Evolutionary conservation across 2,797 vertebrate genomes (phyloP).

Genomic region (Podargus strigoides): DNA sequence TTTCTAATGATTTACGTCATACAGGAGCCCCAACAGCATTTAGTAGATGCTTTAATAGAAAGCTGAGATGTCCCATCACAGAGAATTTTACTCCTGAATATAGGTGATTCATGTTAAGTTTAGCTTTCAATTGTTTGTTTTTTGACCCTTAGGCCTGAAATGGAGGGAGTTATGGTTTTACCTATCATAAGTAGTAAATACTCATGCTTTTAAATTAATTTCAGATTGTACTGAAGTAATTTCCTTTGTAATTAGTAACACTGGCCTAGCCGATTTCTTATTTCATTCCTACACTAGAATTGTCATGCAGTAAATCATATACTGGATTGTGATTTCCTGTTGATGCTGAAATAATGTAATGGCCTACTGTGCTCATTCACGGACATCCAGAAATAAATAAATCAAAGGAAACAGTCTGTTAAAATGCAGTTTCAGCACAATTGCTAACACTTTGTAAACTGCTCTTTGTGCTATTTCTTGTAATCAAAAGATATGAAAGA

Average conservation of each 20-base stretch:
- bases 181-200: neutral
- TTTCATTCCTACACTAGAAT: neutral
- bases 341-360: neutral
- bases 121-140: neutral
- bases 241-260: neutral
- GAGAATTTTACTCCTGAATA: neutral
- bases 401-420: neutral
- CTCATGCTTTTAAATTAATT: neutral
- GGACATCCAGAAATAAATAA: neutral
- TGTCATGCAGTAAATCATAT: neutral
- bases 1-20: neutral
- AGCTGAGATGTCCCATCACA: neutral
- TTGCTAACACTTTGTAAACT: neutral
- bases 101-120: neutral
- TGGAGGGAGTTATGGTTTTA: neutral
- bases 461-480: neutral
- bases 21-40: neutral
- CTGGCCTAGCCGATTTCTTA: neutral
- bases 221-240: neutral
- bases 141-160: neutral
- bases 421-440: constrained; percentile 13
- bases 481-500: constrained; percentile 8
- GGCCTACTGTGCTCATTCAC: neutral
- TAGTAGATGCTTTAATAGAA: neutral
- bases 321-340: neutral